Base-by-base conservation (phyloP, 2,797 vertebrate species). In the Tinamus major region DNA sequence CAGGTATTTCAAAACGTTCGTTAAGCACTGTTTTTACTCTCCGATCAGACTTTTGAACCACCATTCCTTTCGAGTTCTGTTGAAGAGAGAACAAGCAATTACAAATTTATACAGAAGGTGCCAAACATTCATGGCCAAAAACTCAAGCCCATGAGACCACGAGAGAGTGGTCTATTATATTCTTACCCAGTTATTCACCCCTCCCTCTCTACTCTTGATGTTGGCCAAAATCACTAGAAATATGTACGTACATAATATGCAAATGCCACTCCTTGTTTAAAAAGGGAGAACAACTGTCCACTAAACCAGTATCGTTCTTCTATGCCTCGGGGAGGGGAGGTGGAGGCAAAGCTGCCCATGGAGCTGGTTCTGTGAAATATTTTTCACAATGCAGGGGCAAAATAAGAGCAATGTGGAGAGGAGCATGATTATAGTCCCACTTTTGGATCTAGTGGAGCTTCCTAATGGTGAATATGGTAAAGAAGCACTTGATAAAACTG, bases 1-100 rank as follows among this genome's bases (percentile, higher is more conserved):
- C 97, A 58, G 98, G 97, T 84, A 98, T 96, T 31, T 59, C 85
- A 41, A 98, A 78, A 41, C 29, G 82, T 55, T 69, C 91, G 46
- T 81, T 64, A 49, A 94, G 56, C 26, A 83, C 94, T 31, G 95
- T 1, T 4, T 84, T 91, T 58, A 97, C 96, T 77, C 44, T 87
- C 79, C 48, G 14, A 2, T 93, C 24, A 46, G 83, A 76, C 71
- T 79, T 97, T 91, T 96, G 96, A 62, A 98, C 79, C 18, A 96
- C 79, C 64, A 97, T 71, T 33, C 92, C 97, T 87, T 96, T 97
- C 27, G 96, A 96, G 86, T 98, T 98, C 98, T 98, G 93, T 91
- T 39, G 82, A 94, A 65, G 20, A 92, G 74, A 84, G 46, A 39
- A 56, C 3, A 74, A 13, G 12, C 26, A 68, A 77, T 39, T 24